Evolutionary conservation across 1,140 invertebrate species (phyloP), one percentile per base, ranked within the genome.

Genomic region (Drosophila subobscura): DNA sequence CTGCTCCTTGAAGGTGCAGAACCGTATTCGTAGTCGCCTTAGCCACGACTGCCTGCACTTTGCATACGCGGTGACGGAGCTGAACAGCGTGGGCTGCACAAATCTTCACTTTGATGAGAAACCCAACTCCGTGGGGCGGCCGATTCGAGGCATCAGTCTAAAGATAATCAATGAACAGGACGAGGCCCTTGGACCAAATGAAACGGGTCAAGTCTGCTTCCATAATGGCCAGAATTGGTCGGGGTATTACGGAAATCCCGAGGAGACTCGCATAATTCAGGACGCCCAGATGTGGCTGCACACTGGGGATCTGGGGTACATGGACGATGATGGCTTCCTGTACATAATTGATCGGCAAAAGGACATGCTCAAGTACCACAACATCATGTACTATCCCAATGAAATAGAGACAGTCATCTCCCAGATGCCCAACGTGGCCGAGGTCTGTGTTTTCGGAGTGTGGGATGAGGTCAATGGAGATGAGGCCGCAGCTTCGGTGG

Each of bases 281-380:
- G 79, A 90, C 46, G 14, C 52, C 0, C 67, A 90, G 14, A 93
- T 94, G 2, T 96, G 95, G 94, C 88, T 94, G 3, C 92, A 93
- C 55, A 94, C 94, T 7, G 95, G 95, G n/a, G 95, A 96, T 81
- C 89, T 95, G 23, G 95, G 93, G 2, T 93, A 92, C 46, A 90
- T 93, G 53, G 93, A 95, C 68, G 78, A 92, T 4, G 84, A 94
- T 23, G 92, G 92, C 1, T 81, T 90, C 12, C 71, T 93, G 2
- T 93, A 90, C 52, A 92, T 95, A 60, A 91, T 94, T 0, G 94
- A 95, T 54, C 85, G 95, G 20, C 89, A 94, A 6, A 96, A 95
- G 77, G 94, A 96, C 77, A 90, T 93, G 37, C 92, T 93, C 1
- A 92, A 91, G 46, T 92, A 80, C 29, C 55, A 66, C 6, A 78